Evolutionary conservation across 2,888 invertebrate genomes (phyloP).

Genomic region (Chirona hameri): DNA sequence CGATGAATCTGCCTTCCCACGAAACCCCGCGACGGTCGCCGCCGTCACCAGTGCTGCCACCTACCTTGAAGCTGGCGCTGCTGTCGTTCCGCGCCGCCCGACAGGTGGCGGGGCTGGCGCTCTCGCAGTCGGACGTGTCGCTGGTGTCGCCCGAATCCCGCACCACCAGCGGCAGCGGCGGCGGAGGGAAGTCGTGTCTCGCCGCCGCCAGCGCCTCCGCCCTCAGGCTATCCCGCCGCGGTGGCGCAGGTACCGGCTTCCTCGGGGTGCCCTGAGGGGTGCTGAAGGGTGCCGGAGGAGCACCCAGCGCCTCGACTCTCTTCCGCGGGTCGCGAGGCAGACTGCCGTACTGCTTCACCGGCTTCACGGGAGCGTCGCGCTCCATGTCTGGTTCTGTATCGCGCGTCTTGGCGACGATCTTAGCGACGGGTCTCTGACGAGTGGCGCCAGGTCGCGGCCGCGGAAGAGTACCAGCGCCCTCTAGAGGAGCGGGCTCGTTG

Average conservation of each 20-base stretch:
- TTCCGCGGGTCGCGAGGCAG: slow-evolving; percentile 27
- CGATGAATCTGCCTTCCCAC: no score
- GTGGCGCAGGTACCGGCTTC: slow-evolving; percentile 51
- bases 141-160: slow-evolving; percentile 75
- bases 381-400: slow-evolving; percentile 39
- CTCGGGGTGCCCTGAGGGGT: slow-evolving; percentile 42
- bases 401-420: slow-evolving; percentile 53
- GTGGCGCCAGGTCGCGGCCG: slow-evolving; percentile 67
- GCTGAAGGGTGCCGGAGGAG: slow-evolving; percentile 35
- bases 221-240: slow-evolving; percentile 46
- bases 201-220: slow-evolving; percentile 30
- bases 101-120: slow-evolving; percentile 51
- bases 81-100: slow-evolving; percentile 66
- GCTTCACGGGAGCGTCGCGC: neutral
- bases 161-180: slow-evolving; percentile 43
- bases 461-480: slow-evolving; percentile 78
- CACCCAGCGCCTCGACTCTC: slow-evolving; percentile 24
- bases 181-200: slow-evolving; percentile 45
- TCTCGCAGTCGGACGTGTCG: slow-evolving; percentile 62
- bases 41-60: slow-evolving; percentile 28
- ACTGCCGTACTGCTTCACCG: slow-evolving; percentile 31
- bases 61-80: slow-evolving; percentile 78
- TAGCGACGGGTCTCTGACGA: slow-evolving; percentile 75
- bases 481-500: slow-evolving; percentile 57
- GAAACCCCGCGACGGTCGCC: neutral